A percentile compares a stretch with the other conserved stretches of the same genome.
phyloP scores from a whole-genome alignment of 2,113 vertebrate species.

The Lepisosteus oculatus region DNA sequence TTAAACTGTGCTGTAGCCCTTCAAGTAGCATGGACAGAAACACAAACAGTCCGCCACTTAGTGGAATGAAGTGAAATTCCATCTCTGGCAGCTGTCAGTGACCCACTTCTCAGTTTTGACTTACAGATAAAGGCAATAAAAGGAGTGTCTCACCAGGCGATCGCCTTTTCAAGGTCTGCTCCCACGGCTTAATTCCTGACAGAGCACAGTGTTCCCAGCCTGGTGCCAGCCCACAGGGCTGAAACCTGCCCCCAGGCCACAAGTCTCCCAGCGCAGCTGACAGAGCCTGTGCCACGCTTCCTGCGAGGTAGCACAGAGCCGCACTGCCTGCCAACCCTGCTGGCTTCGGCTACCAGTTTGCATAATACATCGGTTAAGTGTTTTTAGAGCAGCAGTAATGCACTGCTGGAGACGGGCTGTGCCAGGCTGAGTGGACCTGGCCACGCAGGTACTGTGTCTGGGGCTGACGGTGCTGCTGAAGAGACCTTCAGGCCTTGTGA shows the following conservation, averaged over 20 bases:
- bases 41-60: not conserved
- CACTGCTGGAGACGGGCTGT: not conserved
- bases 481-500: conserved; percentile 15
- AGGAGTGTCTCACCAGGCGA: conserved; percentile 17
- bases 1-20: not conserved
- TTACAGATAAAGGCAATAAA: conserved; percentile 18
- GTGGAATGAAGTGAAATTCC: conserved; percentile 31
- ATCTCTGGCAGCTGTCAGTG: conserved; percentile 28
- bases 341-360: conserved; percentile 16
- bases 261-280: conserved; percentile 15
- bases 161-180: conserved; percentile 24
- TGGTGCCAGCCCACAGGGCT: conserved; percentile 25
- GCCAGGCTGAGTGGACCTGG: too few species aligned
- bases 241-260: conserved; percentile 13
- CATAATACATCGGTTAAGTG: conserved; percentile 12
- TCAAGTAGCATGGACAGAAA: not conserved
- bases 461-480: not conserved
- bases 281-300: conserved; percentile 6
- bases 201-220: conserved; percentile 19
- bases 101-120: conserved; percentile 35
- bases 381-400: not conserved
- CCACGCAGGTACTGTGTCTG: not conserved
- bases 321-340: conserved; percentile 16
- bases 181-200: conserved; percentile 25
- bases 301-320: conserved; percentile 6